Base-by-base conservation (phyloP, 2,888 invertebrate species). In the Philopedon plagiatum region DNA sequence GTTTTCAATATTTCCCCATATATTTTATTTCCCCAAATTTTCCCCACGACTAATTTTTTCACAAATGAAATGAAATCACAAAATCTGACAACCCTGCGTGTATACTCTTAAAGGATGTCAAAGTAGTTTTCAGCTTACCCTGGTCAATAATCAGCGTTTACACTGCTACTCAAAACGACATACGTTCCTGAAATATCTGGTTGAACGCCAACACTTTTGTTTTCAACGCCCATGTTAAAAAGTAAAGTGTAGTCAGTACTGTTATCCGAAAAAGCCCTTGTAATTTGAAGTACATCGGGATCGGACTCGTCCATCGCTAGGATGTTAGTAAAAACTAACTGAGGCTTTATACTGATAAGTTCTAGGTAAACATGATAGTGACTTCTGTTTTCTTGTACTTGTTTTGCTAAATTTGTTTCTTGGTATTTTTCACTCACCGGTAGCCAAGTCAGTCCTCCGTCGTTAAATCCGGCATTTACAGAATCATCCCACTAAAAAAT, bases 401-500 rank as follows among this genome's bases (percentile, higher is more conserved):
- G 89, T 0, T 81, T 79, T 62, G 86, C 86, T 9, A 93, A 86
- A 80, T 93, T 93, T 0, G 91, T 78, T 0, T 79, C 80, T 62
- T 83, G 80, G 78, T 89, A 92, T 57, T 91, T 89, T 0, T 85
- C 84, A 75, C 92, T 88, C 1, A 93, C 89, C 0, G 93, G 93
- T 5, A 93, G 81, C 93, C 93, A 93, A 0, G 92, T 90, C 62
- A 86, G 87, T 0, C 73, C 73, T 18, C 80, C 81, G 7, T 74
- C 76, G 63, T 79, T 82, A 74, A 84, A 84, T 83, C 92, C 92
- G 62, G 92, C 90, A 79, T 89, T 90, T 51, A 78, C 82, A 0
- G 87, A 84, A 11, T 85, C 81, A 78, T 87, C 90, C 95, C 95
- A 95, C 80, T 94, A 94, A 85, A 92, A 93, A 26, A 26, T 26